A percentile compares a stretch with the other conserved stretches of the same genome.
phyloP scores from a whole-genome alignment of 2,113 vertebrate species.

The Glareola pratincola region DNA sequence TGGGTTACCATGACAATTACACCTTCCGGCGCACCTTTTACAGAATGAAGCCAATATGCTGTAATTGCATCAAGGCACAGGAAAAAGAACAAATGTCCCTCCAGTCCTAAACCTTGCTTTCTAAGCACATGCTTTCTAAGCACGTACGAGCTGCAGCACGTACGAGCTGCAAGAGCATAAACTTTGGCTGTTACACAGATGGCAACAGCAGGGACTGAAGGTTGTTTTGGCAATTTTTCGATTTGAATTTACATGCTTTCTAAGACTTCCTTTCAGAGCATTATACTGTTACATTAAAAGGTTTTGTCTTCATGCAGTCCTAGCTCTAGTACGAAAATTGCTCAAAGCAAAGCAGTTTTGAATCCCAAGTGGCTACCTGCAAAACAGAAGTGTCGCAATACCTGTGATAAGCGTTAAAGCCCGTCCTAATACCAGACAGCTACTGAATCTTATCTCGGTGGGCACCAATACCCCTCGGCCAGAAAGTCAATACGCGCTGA shows the following conservation, averaged over 20 bases:
- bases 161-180: accelerated
- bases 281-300: not conserved
- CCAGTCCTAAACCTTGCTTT: accelerated
- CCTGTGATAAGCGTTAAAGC: not conserved
- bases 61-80: not conserved
- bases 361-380: not conserved
- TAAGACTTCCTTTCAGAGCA: not conserved
- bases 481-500: not conserved
- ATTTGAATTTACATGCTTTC: not conserved
- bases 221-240: not conserved
- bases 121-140: too few species aligned
- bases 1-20: not conserved
- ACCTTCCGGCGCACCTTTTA: accelerated
- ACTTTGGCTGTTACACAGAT: not conserved
- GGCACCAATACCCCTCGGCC: not conserved
- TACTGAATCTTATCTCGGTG: not conserved
- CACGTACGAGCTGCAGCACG: too few species aligned
- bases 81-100: not conserved
- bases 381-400: not conserved
- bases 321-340: accelerated
- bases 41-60: not conserved
- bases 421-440: not conserved
- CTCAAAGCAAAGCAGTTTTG: accelerated
- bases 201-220: accelerated
- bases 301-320: not conserved